Base-by-base conservation (phyloP, 2,797 vertebrate species). In the Mareca strepera region DNA sequence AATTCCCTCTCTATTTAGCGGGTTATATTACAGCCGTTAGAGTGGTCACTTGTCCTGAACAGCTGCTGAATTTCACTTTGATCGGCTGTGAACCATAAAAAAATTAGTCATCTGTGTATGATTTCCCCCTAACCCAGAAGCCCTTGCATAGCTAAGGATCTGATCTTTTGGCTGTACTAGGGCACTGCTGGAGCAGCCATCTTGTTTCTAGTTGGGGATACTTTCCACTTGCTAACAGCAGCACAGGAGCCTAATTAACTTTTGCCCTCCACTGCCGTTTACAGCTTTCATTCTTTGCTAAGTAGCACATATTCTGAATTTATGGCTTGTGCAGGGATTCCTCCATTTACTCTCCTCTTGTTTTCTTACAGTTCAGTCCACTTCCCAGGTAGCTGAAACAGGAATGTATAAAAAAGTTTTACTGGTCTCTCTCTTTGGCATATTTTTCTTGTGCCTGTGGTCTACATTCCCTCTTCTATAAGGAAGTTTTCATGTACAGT, bases 41-140 rank as follows among this genome's bases (percentile, higher is more conserved):
- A 98, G 97, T 98, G 98, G 98, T 98, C 98, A 98, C 98, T 98
- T 98, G 98, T 98, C 98, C 98, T 98, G 98, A 98, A 98, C 98
- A 98, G 98, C 98, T 98, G 98, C 98, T 98, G 98, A 98, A 97
- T 98, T 98, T 98, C 97, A 98, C 97, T 98, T 98, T 98, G 98
- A 97, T 98, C 94, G 84, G 96, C 98, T 94, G 96, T 98, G 98
- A 98, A 98, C 98, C 98, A 98, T 98, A 97, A 98, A 98, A 97
- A 96, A 97, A 98, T 98, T 97, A 98, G 97, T 98, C 98, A 98
- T 97, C 98, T 98, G 98, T 98, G 98, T 98, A 98, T 98, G 98
- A 98, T 98, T 98, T 96, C 96, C 98, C 92, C 88, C 96, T 98
- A 97, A 97, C 98, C 98, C 98, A 97, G 46, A 97, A 98, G 97